A percentile compares a stretch with the other conserved stretches of the same genome.
Evolutionary conservation across 2,113 vertebrate genomes (phyloP).

Genomic region (Melozone crissalis): DNA sequence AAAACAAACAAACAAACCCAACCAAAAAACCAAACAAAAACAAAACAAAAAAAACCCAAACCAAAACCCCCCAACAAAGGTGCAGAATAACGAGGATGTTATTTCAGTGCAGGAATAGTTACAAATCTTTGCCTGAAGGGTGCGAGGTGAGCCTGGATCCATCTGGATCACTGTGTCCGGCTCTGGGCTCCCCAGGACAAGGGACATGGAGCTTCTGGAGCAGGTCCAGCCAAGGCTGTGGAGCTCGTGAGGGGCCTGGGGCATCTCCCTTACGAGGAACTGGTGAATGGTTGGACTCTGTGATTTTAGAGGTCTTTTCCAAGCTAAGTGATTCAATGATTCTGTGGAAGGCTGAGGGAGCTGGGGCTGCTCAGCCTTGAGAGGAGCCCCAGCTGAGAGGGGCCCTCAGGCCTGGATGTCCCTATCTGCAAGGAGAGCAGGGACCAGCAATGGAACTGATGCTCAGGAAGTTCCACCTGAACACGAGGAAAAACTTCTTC

Average conservation of each 20-base stretch:
- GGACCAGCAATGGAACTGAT: not conserved
- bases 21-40: too few relatives aligned
- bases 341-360: not conserved
- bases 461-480: not conserved
- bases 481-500: not conserved
- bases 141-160: not conserved
- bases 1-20: too few relatives aligned
- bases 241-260: not conserved
- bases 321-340: not conserved
- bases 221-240: not conserved
- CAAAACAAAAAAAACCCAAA: not conserved
- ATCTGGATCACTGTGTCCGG: accelerated
- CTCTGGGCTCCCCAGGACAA: not conserved
- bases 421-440: not conserved
- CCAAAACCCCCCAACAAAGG: accelerated
- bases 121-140: not conserved
- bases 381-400: not conserved
- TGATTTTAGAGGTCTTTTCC: not conserved
- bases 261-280: accelerated
- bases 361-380: not conserved
- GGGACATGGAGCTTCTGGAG: not conserved
- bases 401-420: not conserved
- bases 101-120: not conserved
- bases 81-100: not conserved
- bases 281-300: not conserved